Conservation (phyloP, 23 tunicate genomes). For the Ascidia mentula region DNA sequence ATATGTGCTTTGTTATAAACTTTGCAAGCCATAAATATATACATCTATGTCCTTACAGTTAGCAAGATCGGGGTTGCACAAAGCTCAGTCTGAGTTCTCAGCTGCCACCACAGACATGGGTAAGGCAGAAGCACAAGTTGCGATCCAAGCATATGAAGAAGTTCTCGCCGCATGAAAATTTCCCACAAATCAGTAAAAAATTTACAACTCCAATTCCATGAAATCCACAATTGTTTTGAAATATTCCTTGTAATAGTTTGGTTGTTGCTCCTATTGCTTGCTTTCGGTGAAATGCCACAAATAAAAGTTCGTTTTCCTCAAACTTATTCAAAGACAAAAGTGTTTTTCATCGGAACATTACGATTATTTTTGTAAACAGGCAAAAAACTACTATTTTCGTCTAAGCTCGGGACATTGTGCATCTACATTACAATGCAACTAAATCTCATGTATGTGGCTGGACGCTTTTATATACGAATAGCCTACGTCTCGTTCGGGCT, state of each 20-base stretch:
- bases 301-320: neutral
- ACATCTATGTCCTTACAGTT: slow-evolving; percentile 40
- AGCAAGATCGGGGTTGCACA: slow-evolving; percentile 52
- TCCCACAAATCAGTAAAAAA: neutral
- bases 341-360: too few species aligned
- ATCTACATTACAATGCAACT: too few species aligned
- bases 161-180: slow-evolving; percentile 65
- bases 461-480: too few species aligned
- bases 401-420: too few species aligned
- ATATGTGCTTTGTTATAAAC: too few species aligned
- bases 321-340: neutral
- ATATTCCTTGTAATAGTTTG: too few species aligned
- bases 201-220: neutral
- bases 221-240: neutral
- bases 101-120: slow-evolving; percentile 65
- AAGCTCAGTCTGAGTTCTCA: slow-evolving; percentile 69
- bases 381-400: too few species aligned
- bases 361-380: too few species aligned
- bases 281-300: neutral
- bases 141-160: slow-evolving; percentile 78
- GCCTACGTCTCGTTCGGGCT: too few species aligned
- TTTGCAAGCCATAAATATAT: too few species aligned
- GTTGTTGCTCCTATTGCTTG: neutral
- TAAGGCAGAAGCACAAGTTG: slow-evolving; percentile 77
- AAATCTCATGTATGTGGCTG: too few species aligned